Base-by-base conservation (phyloP, 2,797 vertebrate genomes). In the Clamator glandarius region DNA sequence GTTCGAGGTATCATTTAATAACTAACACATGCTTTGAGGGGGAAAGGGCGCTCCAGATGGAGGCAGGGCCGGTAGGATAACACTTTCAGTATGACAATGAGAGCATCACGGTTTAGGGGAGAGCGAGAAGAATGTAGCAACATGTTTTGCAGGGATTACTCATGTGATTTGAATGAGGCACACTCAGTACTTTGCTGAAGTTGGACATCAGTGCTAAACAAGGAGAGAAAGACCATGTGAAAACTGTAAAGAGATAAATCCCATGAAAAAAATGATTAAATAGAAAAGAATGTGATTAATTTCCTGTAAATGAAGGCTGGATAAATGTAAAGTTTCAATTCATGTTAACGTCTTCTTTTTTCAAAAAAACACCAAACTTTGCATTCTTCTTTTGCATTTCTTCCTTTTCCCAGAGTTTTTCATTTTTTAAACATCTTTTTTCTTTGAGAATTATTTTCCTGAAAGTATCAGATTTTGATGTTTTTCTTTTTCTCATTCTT, bases 1-100 rank as follows among this genome's bases (percentile, higher is more conserved):
- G 66, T 50, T 86, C 67, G 59, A 88, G 83, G 83, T 50, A 24
- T 95, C 61, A 8, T 76, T 94, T 96, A 80, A 95, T 90, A 75
- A 66, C 51, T 85, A 92, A 79, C 84, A 75, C 58, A 28, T 73
- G 89, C 82, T 77, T 39, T 41, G 33, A 46, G 78, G 84, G 36
- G 51, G n/a, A 66, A 67, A 57, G 48, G 21, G 51, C 16, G 8
- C 66, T 46, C 46, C 6, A 31, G 51, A 52, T 0, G 4, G 51
- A 82, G 89, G 33, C 78, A 86, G 73, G 35, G 55, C 33, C 87
- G n/a, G 28, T 35, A 51, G 14, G 54, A 77, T 70, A 76, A 35
- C 46, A 5, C 11, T 58, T 68, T 48, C 51, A 54, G 54, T 46
- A 12, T 28, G 70, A 46, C 61, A 90, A n/a, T 21, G 55, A 39